Conservation (phyloP, 2,888 invertebrate genomes). For the Trissonchulus latispiculum region DNA sequence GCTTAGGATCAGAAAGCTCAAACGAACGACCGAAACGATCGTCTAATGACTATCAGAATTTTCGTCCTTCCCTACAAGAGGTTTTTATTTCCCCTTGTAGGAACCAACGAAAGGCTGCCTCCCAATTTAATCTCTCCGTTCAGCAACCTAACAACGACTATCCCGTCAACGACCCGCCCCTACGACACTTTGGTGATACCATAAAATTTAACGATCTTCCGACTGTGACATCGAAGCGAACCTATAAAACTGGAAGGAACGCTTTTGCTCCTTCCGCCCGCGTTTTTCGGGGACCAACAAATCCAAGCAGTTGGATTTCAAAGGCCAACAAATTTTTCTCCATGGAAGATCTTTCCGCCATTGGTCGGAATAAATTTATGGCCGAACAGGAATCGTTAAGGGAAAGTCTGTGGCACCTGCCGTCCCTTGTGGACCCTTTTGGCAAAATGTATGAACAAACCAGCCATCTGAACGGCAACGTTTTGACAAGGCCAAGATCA, state of each 20-base stretch:
- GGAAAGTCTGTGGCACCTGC: constrained; percentile 1
- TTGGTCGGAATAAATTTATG: constrained; percentile 4
- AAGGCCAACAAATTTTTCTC: neutral
- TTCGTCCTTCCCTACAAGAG: neutral
- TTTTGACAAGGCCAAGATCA: too few relatives aligned
- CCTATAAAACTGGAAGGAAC: neutral
- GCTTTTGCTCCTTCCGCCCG: neutral
- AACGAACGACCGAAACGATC: neutral
- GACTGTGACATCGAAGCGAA: too few relatives aligned
- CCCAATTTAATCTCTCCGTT: constrained; percentile 26
- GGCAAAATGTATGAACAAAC: constrained; percentile 32
- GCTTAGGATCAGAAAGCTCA: constrained; percentile 19
- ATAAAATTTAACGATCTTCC: constrained; percentile 23
- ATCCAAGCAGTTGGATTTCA: neutral
- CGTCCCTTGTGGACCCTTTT: constrained; percentile 30
- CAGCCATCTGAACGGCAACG: neutral
- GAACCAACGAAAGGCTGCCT: neutral
- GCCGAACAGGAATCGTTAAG: neutral
- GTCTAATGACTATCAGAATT: neutral
- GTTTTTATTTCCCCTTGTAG: too few relatives aligned
- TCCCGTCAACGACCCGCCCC: constrained; percentile 22
- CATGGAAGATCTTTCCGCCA: constrained; percentile 27
- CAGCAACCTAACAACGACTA: too few relatives aligned
- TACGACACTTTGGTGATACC: constrained; percentile 34
- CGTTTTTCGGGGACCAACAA: too few relatives aligned